Base-by-base conservation (phyloP, 1,140 invertebrate genomes). In the Sarcophaga peregrina region DNA sequence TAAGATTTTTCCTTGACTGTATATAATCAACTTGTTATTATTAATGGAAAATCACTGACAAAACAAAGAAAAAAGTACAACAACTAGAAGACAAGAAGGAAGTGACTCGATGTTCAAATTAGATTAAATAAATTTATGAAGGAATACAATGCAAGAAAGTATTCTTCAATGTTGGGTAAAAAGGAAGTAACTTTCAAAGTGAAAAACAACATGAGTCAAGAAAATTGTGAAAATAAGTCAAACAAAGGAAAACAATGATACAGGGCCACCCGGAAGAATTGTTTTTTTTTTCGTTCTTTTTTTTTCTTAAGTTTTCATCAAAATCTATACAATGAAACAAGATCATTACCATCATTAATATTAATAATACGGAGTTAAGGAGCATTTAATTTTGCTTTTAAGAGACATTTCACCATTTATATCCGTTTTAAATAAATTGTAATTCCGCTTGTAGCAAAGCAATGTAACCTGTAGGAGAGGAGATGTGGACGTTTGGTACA, bases 71-170 rank as follows among this genome's bases (percentile, higher is more conserved):
- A 58, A 58, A 58, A 58, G n/a, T 5, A 15, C 15, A 58, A n/a
- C 54, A 15, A 58, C 13, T 6, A 15, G 7, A 58, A 58, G 54
- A 58, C 54, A 58, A 13, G 11, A n/a, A 58, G 54, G 54, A 58
- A 58, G 54, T 58, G n/a, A 58, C 54, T 58, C 54, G n/a, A 13
- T 58, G 54, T 58, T 58, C 54, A 58, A 58, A 58, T 58, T 58
- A 58, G 54, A 58, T 58, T 58, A 58, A 58, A 58, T 58, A 58
- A 58, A 58, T 58, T 58, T 58, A 58, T 58, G 54, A n/a, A 58
- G 54, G 8, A 58, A 15, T 7, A 58, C 15, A 58, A n/a, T n/a
- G 54, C 15, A 58, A 58, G 10, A 58, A 58, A 58, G 15, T 58
- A 58, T 15, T n/a, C 52, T 10, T 54, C 15, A 10, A 8, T 54